Percentiles rank a stretch among this genome's conserved stretches.
Conservation (phyloP, 2,888 invertebrate species). For the Lasioglossum vierecki region DNA sequence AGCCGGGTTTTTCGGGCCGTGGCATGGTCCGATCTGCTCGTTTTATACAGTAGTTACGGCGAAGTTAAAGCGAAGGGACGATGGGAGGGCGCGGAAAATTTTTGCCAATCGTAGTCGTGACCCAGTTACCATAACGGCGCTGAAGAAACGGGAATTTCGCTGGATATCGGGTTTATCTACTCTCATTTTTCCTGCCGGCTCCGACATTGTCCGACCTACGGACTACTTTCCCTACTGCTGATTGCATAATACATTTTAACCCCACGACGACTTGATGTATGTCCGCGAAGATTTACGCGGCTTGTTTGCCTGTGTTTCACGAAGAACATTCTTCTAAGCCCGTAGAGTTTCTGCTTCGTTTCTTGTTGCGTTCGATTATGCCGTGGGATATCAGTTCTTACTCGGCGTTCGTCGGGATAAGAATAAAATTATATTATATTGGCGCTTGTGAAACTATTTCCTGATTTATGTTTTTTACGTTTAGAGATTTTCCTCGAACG, state of each 20-base stretch:
- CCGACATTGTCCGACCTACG: slow-evolving; percentile 30
- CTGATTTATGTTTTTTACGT: too few species aligned
- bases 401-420: background rate
- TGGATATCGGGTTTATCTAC: slow-evolving; percentile 41
- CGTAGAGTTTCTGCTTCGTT: background rate
- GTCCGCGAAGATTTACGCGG: slow-evolving; percentile 43
- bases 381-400: too few species aligned
- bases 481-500: background rate
- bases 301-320: slow-evolving; percentile 33
- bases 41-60: slow-evolving; percentile 28
- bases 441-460: background rate
- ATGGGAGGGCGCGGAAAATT: slow-evolving; percentile 15
- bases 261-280: slow-evolving; percentile 27
- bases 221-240: slow-evolving; percentile 44
- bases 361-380: background rate
- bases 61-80: background rate
- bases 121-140: slow-evolving; percentile 36
- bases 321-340: background rate
- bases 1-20: slow-evolving; percentile 22
- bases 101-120: slow-evolving; percentile 42
- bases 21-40: background rate
- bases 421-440: background rate
- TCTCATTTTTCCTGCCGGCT: slow-evolving; percentile 47
- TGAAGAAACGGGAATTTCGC: slow-evolving; percentile 39
- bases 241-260: slow-evolving; percentile 56